These are phyloP conservation scores for Mandrillus leucophaeus DNA, from an alignment of 2,113 vertebrate species.

Conservation along the genomic window DNA sequence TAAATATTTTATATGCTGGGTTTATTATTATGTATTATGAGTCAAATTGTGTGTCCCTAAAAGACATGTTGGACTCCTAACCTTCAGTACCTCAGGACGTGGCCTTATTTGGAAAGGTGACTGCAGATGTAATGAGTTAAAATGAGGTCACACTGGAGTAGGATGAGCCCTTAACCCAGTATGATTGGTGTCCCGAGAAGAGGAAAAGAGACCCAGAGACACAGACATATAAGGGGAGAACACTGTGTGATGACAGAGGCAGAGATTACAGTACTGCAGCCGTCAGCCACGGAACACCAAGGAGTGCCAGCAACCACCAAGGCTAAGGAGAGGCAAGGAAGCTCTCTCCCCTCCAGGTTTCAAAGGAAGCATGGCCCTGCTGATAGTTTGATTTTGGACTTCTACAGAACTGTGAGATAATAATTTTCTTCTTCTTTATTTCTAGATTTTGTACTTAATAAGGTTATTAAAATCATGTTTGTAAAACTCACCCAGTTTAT, in stretches of 20 bases:
- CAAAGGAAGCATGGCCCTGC: neutral
- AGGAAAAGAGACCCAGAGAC: neutral
- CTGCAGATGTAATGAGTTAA: neutral
- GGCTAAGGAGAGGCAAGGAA: neutral
- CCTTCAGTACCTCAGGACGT: neutral
- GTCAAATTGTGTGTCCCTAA: neutral
- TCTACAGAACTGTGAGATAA: neutral
- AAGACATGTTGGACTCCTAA: neutral
- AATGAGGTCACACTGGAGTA: neutral
- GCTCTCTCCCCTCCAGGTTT: neutral
- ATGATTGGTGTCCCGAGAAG: neutral
- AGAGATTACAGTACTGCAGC: too few species aligned
- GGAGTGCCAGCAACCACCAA: too few species aligned
- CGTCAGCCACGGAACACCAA: too few species aligned
- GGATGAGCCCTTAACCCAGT: neutral
- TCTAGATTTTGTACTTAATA: neutral
- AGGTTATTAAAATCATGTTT: neutral
- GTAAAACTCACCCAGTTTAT: too few species aligned
- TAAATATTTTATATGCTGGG: neutral
- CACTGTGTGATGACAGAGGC: fast-evolving
- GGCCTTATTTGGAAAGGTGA: neutral
- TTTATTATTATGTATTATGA: neutral
- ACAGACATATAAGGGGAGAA: neutral
- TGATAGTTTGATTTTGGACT: neutral
- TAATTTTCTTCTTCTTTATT: neutral